phyloP scores from a whole-genome alignment of 2,888 invertebrate genomes.

The Aporophyla nigra region DNA sequence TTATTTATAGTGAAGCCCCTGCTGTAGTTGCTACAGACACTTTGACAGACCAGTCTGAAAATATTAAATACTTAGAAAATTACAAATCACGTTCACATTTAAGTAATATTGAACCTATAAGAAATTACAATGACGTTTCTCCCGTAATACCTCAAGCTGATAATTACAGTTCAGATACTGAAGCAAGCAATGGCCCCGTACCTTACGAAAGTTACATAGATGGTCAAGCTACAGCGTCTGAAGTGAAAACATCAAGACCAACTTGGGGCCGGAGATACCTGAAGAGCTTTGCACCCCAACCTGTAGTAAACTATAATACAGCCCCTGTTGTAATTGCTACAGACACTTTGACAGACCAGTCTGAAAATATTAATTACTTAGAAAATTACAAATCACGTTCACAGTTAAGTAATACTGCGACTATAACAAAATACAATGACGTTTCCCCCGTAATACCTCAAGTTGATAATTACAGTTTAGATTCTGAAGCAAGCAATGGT shows the following conservation, averaged over 20 bases:
- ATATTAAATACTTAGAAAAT: background rate
- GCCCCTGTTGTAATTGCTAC: background rate
- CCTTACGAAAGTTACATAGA: constrained; percentile 26
- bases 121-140: constrained; percentile 26
- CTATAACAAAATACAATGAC: constrained; percentile 29
- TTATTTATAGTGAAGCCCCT: constrained; percentile 6
- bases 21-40: background rate
- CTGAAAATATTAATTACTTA: background rate
- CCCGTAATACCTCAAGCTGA: background rate
- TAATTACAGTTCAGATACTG: background rate
- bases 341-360: background rate
- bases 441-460: background rate
- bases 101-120: constrained; percentile 15
- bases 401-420: constrained; percentile 21
- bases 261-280: background rate
- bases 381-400: background rate
- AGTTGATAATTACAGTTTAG: constrained; percentile 1
- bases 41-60: background rate
- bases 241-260: background rate
- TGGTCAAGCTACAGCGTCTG: background rate
- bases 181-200: background rate
- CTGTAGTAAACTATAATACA: constrained; percentile 1
- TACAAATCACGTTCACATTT: background rate
- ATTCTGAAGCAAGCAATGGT: background rate
- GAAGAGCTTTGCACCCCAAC: background rate